A percentile compares a stretch with the other conserved stretches of the same genome.
phyloP scores from a whole-genome alignment of 2,888 invertebrate species.

The Cheilosia variabilis region DNA sequence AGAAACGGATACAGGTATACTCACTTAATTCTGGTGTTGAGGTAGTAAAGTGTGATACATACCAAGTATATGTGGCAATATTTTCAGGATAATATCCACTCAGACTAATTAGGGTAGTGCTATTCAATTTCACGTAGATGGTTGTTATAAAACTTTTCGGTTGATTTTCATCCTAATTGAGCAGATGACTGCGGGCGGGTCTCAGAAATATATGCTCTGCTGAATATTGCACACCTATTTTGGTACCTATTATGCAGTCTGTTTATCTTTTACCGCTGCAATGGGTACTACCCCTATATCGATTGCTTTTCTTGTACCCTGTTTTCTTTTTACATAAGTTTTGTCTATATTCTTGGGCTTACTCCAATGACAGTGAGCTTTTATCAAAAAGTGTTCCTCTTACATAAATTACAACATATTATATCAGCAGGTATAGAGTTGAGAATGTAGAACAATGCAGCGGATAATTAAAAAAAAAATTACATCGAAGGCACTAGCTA shows the following conservation, averaged over 20 bases:
- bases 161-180: background rate
- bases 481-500: too few relatives aligned
- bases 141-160: conserved; percentile 27
- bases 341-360: too few relatives aligned
- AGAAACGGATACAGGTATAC: background rate
- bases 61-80: conserved; percentile 23
- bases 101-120: conserved; percentile 51
- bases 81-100: conserved; percentile 45
- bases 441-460: too few relatives aligned
- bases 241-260: background rate
- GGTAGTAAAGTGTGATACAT: conserved; percentile 6
- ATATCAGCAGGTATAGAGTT: too few relatives aligned
- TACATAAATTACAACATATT: too few relatives aligned
- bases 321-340: too few relatives aligned
- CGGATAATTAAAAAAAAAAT: too few relatives aligned
- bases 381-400: too few relatives aligned
- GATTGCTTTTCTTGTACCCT: too few relatives aligned
- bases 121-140: conserved; percentile 51
- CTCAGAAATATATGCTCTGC: background rate
- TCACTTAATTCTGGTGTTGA: conserved; percentile 5
- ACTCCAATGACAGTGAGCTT: too few relatives aligned
- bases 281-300: too few relatives aligned
- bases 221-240: background rate
- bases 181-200: conserved; percentile 1
- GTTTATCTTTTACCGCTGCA: too few relatives aligned